These are phyloP conservation scores for Zaprionus obscuricornis DNA, from an alignment of 2,888 invertebrate genomes.

Conservation along the genomic window DNA sequence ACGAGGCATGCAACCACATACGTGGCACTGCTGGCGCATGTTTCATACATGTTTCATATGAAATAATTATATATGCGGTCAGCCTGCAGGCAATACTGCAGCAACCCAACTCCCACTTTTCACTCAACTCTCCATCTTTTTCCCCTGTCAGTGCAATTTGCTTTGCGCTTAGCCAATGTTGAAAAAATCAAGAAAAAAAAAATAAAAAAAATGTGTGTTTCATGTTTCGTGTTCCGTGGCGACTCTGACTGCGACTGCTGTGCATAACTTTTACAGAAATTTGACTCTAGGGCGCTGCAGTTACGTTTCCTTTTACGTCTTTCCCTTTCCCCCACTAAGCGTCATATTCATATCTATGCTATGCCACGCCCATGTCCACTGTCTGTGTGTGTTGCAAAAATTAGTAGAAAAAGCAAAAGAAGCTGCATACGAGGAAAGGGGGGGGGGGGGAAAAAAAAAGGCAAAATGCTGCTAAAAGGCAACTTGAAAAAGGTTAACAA, in stretches of 20 bases:
- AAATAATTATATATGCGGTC: conserved; percentile 78
- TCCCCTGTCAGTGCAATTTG: conserved; percentile 27
- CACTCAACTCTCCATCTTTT: neutral
- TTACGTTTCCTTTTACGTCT: conserved; percentile 30
- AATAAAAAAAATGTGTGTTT: too few relatives aligned
- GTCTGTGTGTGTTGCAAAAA: conserved; percentile 55
- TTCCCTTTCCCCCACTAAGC: neutral
- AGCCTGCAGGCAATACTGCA: conserved; percentile 66
- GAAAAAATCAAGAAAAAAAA: too few relatives aligned
- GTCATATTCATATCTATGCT: neutral
- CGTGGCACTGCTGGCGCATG: conserved; percentile 27
- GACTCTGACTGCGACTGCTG: too few relatives aligned
- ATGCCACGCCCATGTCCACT: conserved; percentile 18
- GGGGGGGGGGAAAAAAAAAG: too few relatives aligned
- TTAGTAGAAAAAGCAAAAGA: conserved; percentile 45
- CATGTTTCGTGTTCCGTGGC: conserved; percentile 57
- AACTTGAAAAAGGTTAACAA: conserved; percentile 74
- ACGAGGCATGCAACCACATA: neutral
- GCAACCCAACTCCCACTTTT: conserved; percentile 2
- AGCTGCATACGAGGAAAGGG: too few relatives aligned
- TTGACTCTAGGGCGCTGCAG: conserved; percentile 59
- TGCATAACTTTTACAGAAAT: conserved; percentile 76
- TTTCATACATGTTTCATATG: conserved; percentile 66
- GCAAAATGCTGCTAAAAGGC: too few relatives aligned
- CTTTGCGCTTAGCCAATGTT: conserved; percentile 49